Evolutionary conservation across 2,888 invertebrate genomes (phyloP).

Genomic region (Chloromyia formosa): DNA sequence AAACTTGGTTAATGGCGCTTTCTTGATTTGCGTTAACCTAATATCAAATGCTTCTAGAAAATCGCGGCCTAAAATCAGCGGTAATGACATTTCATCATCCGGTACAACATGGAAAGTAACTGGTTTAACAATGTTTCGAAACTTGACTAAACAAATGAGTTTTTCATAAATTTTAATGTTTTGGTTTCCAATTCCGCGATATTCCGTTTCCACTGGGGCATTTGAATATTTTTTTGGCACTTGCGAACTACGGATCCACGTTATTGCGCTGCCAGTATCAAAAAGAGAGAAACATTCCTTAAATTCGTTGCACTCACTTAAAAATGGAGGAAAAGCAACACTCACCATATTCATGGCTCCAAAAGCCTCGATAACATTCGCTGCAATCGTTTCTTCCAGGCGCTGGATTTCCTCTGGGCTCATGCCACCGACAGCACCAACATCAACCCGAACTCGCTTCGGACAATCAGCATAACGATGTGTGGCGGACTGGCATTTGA

Average conservation of each 20-base stretch:
- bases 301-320: too few species aligned
- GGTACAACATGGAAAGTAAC: too few species aligned
- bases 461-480: conserved; percentile 1
- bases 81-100: too few species aligned
- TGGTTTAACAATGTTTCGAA: too few species aligned
- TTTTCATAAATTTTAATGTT: too few species aligned
- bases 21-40: neutral
- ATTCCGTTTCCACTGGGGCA: too few species aligned
- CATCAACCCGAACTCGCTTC: neutral
- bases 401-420: conserved; percentile 1
- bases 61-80: too few species aligned
- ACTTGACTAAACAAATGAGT: too few species aligned
- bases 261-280: neutral
- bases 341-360: neutral
- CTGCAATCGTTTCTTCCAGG: neutral
- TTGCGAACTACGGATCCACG: neutral
- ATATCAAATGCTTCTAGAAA: too few species aligned
- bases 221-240: too few species aligned
- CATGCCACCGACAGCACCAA: neutral
- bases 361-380: neutral
- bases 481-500: neutral
- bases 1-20: neutral
- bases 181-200: conserved; percentile 4
- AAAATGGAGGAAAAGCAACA: neutral
- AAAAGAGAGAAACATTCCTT: neutral